A percentile compares a stretch with the other conserved stretches of the same genome.
phyloP scores from a whole-genome alignment of 2,113 vertebrate genomes.

The Polyodon spathula region DNA sequence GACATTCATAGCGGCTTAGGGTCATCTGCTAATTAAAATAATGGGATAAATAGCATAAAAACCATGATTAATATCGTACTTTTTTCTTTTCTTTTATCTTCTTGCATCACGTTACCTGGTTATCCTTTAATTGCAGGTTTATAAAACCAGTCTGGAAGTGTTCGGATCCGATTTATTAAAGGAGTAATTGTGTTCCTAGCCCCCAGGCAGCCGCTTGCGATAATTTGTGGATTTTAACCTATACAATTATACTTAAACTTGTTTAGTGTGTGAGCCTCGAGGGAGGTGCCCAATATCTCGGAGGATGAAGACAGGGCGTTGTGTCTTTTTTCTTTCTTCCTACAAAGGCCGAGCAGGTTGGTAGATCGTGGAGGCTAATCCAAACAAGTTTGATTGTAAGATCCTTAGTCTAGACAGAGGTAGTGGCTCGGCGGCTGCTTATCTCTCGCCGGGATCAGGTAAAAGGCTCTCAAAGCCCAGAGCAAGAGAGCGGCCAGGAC shows the following conservation, averaged over 20 bases:
- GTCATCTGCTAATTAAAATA: no score
- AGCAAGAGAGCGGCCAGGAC: slow-evolving; percentile 9
- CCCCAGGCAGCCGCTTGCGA: no score
- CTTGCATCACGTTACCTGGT: no score
- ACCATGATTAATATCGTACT: no score
- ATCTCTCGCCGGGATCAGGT: slow-evolving; percentile 68
- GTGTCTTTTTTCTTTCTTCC: slow-evolving; percentile 35
- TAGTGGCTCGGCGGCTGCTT: slow-evolving; percentile 70
- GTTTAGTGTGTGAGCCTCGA: neutral
- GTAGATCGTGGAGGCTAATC: slow-evolving; percentile 67
- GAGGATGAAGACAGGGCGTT: slow-evolving; percentile 50
- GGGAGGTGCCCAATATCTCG: slow-evolving; percentile 12
- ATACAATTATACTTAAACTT: no score
- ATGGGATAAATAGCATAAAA: no score
- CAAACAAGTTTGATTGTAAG: slow-evolving; percentile 75
- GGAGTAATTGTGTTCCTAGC: no score
- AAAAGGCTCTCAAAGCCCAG: slow-evolving; percentile 54
- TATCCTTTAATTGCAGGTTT: no score
- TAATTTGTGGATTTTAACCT: no score
- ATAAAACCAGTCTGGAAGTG: no score
- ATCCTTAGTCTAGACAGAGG: slow-evolving; percentile 73
- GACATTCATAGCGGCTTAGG: no score
- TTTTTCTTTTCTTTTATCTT: neutral
- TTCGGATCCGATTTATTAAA: no score
- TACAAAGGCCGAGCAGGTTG: slow-evolving; percentile 49